phyloP scores from a whole-genome alignment of 2,888 invertebrate genomes.

The Ceriagrion tenellum region DNA sequence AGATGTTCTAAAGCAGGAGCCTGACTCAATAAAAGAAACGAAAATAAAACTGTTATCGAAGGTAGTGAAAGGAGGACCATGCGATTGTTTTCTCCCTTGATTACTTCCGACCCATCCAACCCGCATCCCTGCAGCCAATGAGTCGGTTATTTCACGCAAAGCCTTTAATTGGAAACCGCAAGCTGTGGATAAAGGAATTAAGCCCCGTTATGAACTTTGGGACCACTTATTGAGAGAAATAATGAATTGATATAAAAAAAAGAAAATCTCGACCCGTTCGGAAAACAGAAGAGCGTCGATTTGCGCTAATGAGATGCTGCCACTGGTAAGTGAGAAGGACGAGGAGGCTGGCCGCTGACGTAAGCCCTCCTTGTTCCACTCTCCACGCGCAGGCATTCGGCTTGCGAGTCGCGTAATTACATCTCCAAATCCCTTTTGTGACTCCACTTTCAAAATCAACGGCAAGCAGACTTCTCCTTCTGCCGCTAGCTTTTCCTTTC shows the following conservation, averaged over 20 bases:
- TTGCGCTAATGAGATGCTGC: constrained; percentile 2
- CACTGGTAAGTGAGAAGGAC: not conserved
- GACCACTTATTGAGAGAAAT: not conserved
- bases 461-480: not conserved
- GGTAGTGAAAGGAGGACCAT: not conserved
- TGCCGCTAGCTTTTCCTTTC: not conserved
- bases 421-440: not conserved
- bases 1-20: too few species aligned
- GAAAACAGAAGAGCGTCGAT: constrained; percentile 10
- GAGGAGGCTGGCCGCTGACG: not conserved
- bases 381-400: not conserved
- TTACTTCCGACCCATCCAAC: not conserved
- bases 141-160: not conserved
- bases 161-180: not conserved
- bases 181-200: not conserved
- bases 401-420: not conserved
- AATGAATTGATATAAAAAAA: not conserved
- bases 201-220: not conserved
- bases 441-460: not conserved
- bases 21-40: too few species aligned
- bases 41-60: not conserved
- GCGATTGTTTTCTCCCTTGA: not conserved
- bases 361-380: not conserved
- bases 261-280: not conserved
- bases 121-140: not conserved